These are phyloP conservation scores for Notospermus geniculatus DNA, from an alignment of 1,140 invertebrate species.

Conservation along the genomic window DNA sequence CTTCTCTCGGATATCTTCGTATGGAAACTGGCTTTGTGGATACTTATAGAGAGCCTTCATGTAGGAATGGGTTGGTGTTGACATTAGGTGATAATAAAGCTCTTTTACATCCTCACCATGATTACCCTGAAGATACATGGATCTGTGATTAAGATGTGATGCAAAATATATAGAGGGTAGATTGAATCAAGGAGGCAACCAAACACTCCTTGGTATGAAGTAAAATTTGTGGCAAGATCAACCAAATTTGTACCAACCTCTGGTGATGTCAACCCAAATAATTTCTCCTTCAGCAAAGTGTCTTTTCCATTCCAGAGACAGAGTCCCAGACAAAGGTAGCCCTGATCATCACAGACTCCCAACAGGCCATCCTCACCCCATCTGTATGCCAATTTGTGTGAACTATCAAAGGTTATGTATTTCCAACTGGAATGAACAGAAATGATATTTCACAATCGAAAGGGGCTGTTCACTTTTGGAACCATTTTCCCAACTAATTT, in stretches of 20 bases:
- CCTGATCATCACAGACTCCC: slow-evolving; percentile 52
- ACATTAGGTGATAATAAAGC: slow-evolving; percentile 56
- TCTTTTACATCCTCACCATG: slow-evolving; percentile 59
- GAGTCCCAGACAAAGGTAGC: slow-evolving; percentile 49
- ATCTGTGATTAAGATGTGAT: no score
- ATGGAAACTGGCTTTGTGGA: slow-evolving; percentile 53
- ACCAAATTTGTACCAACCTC: slow-evolving; percentile 35
- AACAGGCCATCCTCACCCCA: slow-evolving; percentile 58
- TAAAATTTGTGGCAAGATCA: no score
- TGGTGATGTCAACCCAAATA: slow-evolving; percentile 54
- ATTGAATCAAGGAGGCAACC: no score
- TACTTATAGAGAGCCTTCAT: slow-evolving; percentile 58
- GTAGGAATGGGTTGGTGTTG: slow-evolving; percentile 55
- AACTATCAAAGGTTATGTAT: slow-evolving; percentile 52
- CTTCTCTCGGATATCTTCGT: slow-evolving; percentile 40
- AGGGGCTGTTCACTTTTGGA: no score
- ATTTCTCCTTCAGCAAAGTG: slow-evolving; percentile 55
- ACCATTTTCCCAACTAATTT: no score
- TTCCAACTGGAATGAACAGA: slow-evolving; percentile 49
- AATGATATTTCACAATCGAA: no score
- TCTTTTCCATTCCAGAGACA: slow-evolving; percentile 56
- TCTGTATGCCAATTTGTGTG: slow-evolving; percentile 49
- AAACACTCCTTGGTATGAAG: no score
- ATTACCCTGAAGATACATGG: slow-evolving; percentile 47
- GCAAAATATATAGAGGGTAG: not conserved